Evolutionary conservation across 2,797 vertebrate genomes (phyloP), one percentile per base, ranked within the genome.

Genomic region (Oryzias dopingdopingensis): DNA sequence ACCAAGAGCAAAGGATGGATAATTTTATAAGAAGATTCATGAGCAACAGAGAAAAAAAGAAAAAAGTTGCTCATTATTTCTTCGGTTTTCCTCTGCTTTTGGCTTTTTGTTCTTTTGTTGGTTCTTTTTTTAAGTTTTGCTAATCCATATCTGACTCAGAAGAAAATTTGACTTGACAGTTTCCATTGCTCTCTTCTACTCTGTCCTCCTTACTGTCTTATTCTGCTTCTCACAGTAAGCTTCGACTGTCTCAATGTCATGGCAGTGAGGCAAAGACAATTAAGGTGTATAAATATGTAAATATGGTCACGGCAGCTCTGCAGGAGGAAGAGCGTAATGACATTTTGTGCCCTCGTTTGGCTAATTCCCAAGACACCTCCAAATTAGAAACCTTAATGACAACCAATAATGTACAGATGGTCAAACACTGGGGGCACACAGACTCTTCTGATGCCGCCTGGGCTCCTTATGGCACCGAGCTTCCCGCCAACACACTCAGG

Each of bases 341-440:
- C 88, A 91, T 93, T 90, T 92, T 76, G 87, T 84, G 88, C 86
- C 84, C 86, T 88, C 80, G 74, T 91, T 90, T 90, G 90, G 87
- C 89, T 85, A 90, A 91, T 92, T 87, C 91, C 90, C 90, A 86
- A 91, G 87, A 88, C 76, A 76, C 84, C 85, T 90, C 89, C 59
- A 80, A 92, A 91, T 93, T 92, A 93, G 92, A 92, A 92, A 87
- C 87, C 88, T 90, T 92, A 92, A 92, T 92, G 91, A 91, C 88
- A 87, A 90, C 87, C 90, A 86, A 92, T 91, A 90, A 90, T 70
- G 74, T 83, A 83, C 92, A 92, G 91, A 92, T 92, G 92, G 92
- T 88, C 86, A 85, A 91, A 87, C 90, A 88, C 90, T 85, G 78
- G 89, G 88, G 86, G 84, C 84, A 82, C 84, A 58, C 56, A 22